Percentiles rank a stretch among this genome's conserved stretches.
Evolutionary conservation across 1,140 invertebrate genomes (phyloP).

Genomic region (Meloidogyne chitwoodi): DNA sequence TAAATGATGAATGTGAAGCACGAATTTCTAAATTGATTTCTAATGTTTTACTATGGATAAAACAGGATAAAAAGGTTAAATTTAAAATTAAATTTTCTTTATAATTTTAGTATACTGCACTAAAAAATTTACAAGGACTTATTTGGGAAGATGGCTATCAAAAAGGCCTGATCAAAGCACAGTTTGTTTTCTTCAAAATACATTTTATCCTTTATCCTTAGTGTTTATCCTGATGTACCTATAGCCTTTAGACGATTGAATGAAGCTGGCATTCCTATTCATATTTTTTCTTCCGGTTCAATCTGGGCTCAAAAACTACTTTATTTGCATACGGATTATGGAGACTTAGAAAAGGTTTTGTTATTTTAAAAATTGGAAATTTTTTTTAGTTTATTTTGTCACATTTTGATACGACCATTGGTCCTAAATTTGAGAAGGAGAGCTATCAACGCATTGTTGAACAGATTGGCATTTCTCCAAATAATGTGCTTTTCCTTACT

Average conservation of each 20-base stretch:
- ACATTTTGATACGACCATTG: conserved; percentile 81
- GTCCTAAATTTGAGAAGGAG: conserved; percentile 70
- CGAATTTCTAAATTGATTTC: conserved; percentile 25
- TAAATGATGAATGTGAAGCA: conserved; percentile 15
- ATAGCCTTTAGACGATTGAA: conserved; percentile 71
- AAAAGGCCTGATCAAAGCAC: conserved; percentile 73
- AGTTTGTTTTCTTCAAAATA: conserved; percentile 63
- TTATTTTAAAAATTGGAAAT: not conserved
- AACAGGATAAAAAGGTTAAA: conserved; percentile 42
- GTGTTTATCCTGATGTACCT: conserved; percentile 76
- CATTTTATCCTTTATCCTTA: not conserved
- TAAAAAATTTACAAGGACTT: conserved; percentile 81
- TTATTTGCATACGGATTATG: conserved; percentile 73
- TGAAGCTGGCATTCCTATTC: conserved; percentile 69
- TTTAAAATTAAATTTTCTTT: not conserved
- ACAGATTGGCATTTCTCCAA: conserved; percentile 67
- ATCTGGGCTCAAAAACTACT: conserved; percentile 82
- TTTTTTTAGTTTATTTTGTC: conserved; percentile 69
- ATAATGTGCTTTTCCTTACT: conserved; percentile 77
- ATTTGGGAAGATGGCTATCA: conserved; percentile 81
- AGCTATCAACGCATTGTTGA: conserved; percentile 75
- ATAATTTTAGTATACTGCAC: conserved; percentile 61
- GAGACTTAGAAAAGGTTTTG: conserved; percentile 67
- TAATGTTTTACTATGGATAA: conserved; percentile 47
- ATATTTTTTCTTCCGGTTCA: conserved; percentile 86